Percentiles rank a stretch among this genome's conserved stretches.
phyloP scores from a whole-genome alignment of 2,797 vertebrate genomes.

The Triplophysa bombifrons region DNA sequence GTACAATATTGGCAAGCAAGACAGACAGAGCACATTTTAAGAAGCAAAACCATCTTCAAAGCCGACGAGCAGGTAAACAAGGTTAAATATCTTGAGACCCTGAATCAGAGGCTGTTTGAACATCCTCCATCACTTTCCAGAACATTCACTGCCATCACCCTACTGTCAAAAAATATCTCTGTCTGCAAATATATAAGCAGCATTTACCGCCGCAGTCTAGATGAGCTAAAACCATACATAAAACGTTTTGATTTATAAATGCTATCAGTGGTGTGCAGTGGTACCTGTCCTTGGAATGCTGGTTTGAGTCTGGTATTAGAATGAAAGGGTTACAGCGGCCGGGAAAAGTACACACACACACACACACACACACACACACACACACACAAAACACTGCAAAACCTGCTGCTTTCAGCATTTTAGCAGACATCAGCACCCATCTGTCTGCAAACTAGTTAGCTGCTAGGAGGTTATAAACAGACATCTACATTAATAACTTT shows the following conservation, averaged over 20 bases:
- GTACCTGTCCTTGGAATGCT: not conserved
- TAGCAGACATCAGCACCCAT: constrained; percentile 2
- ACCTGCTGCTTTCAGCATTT: constrained; percentile 10
- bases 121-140: not conserved
- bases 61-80: constrained; percentile 18
- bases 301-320: not conserved
- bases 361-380: not conserved
- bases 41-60: not conserved
- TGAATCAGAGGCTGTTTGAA: constrained; percentile 1
- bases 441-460: not conserved
- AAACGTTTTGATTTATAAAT: not conserved
- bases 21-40: not conserved
- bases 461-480: not conserved
- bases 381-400: not conserved
- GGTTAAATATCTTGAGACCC: constrained; percentile 11
- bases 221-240: constrained; percentile 1
- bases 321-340: not conserved
- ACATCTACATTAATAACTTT: not conserved
- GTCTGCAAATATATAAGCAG: not conserved
- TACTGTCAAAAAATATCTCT: not conserved
- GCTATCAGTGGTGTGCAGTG: not conserved
- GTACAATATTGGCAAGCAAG: constrained; percentile 10
- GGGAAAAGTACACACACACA: not conserved
- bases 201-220: not conserved
- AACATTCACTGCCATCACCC: not conserved